Conservation (phyloP, 2,888 invertebrate genomes). For the Dascillus cervinus region DNA sequence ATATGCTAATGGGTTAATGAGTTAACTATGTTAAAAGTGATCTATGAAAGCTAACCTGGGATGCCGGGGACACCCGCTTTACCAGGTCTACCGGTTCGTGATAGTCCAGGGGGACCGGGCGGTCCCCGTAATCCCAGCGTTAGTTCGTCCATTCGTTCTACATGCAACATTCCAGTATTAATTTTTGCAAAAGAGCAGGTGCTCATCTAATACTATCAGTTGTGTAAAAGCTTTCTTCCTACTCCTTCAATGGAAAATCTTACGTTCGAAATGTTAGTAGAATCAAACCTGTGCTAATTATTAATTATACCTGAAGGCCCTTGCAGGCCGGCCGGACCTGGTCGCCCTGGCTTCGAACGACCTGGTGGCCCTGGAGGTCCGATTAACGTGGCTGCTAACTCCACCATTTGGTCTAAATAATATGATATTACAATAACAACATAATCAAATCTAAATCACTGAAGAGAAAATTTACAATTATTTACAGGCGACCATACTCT, state of each 20-base stretch:
- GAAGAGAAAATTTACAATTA: neutral
- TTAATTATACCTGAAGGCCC: conserved; percentile 55
- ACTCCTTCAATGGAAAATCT: neutral
- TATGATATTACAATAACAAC: neutral
- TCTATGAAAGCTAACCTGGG: conserved; percentile 42
- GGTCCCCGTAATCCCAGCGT: conserved; percentile 57
- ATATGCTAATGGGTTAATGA: too few species aligned
- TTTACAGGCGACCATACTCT: conserved; percentile 11
- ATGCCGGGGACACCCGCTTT: conserved; percentile 49
- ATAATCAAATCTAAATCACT: neutral
- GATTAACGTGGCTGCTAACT: conserved; percentile 54
- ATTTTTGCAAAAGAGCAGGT: conserved; percentile 5
- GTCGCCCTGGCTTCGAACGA: conserved; percentile 56
- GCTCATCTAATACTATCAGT: conserved; percentile 5
- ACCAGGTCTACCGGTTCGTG: conserved; percentile 47
- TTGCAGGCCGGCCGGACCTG: conserved; percentile 61
- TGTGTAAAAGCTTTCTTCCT: conserved; percentile 1
- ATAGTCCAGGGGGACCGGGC: conserved; percentile 56
- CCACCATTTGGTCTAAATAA: conserved; percentile 61
- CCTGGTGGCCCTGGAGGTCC: conserved; percentile 64
- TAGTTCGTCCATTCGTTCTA: conserved; percentile 52
- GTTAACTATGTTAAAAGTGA: too few species aligned
- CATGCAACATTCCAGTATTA: conserved; percentile 25
- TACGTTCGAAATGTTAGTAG: conserved; percentile 11
- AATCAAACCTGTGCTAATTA: conserved; percentile 5